These are phyloP conservation scores for Tuberolachnus salignus DNA, from an alignment of 2,888 invertebrate species.

Conservation along the genomic window DNA sequence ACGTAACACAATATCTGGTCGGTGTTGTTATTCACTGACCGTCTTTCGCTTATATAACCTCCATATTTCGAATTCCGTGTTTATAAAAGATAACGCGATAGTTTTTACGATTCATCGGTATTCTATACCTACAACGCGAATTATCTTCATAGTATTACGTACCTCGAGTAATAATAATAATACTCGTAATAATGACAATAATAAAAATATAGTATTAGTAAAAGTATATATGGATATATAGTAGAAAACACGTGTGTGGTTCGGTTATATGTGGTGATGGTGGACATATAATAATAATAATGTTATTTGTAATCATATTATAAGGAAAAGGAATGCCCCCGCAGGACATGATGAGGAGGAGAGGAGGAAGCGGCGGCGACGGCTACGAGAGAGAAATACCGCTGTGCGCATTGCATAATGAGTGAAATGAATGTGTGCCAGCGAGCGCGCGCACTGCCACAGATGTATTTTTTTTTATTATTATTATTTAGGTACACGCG, in stretches of 20 bases:
- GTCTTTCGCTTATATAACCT: background rate
- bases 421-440: constrained; percentile 54
- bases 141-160: background rate
- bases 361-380: background rate
- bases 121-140: background rate
- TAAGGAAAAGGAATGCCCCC: constrained; percentile 19
- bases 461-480: constrained; percentile 29
- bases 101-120: constrained; percentile 5
- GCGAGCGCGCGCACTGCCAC: constrained; percentile 23
- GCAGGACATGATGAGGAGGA: background rate
- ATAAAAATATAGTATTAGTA: no score
- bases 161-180: background rate
- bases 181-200: background rate
- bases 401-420: constrained; percentile 47
- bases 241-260: no score
- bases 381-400: constrained; percentile 41
- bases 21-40: constrained; percentile 6
- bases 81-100: constrained; percentile 1
- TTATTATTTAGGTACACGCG: no score
- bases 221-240: no score
- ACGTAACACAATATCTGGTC: no score
- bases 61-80: constrained; percentile 12
- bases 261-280: background rate
- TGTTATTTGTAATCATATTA: constrained; percentile 5
- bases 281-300: constrained; percentile 30